phyloP scores from a whole-genome alignment of 2,797 vertebrate genomes.

The Rhinoraja longicauda region DNA sequence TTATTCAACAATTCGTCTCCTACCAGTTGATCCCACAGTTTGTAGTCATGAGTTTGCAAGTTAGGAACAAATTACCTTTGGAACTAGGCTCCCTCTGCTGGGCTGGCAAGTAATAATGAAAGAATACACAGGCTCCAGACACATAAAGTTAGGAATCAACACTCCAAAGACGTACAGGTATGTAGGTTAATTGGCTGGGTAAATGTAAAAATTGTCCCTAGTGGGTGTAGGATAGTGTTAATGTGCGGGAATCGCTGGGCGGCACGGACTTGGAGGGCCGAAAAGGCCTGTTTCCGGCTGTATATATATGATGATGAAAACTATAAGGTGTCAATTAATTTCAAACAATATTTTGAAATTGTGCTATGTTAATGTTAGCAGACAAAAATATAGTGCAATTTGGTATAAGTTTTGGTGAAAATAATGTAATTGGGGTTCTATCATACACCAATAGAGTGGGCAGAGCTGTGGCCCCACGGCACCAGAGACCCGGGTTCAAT shows the following conservation, averaged over 20 bases:
- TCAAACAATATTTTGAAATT: neutral
- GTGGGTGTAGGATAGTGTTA: no score
- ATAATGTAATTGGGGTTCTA: neutral
- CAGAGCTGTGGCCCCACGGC: no score
- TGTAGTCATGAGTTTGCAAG: neutral
- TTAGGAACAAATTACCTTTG: neutral
- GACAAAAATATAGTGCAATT: neutral
- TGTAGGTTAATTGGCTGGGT: no score
- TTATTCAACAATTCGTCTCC: neutral
- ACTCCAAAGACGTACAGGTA: no score
- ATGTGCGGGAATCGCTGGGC: no score
- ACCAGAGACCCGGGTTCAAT: no score
- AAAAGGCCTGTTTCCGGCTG: no score
- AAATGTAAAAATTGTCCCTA: no score
- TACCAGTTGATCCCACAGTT: neutral
- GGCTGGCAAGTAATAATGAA: neutral
- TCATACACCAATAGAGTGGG: neutral
- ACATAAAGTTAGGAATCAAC: neutral
- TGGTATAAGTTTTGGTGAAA: neutral
- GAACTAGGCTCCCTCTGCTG: constrained; percentile 28
- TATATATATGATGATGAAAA: no score
- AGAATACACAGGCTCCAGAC: neutral
- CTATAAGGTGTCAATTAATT: neutral
- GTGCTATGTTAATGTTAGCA: neutral
- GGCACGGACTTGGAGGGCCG: no score